Percentiles rank a stretch among this genome's conserved stretches.
Evolutionary conservation across 2,797 vertebrate species (phyloP).

Genomic region (Platyrinchus mystaceus): DNA sequence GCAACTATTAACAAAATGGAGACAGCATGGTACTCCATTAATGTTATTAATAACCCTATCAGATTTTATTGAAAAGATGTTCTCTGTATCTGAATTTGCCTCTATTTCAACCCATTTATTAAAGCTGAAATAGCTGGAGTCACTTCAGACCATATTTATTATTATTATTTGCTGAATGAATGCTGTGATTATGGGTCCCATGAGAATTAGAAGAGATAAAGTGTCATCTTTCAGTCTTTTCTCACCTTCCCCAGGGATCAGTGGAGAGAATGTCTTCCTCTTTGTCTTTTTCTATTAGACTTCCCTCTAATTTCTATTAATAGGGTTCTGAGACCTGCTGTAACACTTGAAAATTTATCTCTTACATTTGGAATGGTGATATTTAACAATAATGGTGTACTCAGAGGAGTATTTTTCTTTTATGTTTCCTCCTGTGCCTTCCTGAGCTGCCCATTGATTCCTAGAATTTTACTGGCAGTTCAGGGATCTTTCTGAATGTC

Average conservation of each 20-base stretch:
- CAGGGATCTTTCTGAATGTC: background rate
- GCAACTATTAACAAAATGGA: constrained; percentile 49
- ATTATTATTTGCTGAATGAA: constrained; percentile 78
- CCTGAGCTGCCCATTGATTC: constrained; percentile 10
- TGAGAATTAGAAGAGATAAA: constrained; percentile 51
- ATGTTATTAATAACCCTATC: constrained; percentile 83
- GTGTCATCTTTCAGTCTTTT: constrained; percentile 62
- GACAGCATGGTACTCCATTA: constrained; percentile 71
- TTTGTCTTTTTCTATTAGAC: constrained; percentile 61
- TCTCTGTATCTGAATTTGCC: constrained; percentile 78
- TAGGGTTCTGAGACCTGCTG: constrained; percentile 52
- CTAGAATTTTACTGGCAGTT: background rate
- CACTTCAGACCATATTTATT: constrained; percentile 79
- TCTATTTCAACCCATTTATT: constrained; percentile 79
- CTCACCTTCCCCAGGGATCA: constrained; percentile 54
- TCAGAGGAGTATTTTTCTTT: constrained; percentile 41
- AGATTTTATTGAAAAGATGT: constrained; percentile 82
- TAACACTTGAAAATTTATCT: constrained; percentile 67
- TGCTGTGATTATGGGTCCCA: constrained; percentile 68
- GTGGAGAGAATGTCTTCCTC: constrained; percentile 46
- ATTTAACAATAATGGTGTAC: constrained; percentile 69
- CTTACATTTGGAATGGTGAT: constrained; percentile 56
- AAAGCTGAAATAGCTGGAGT: constrained; percentile 78
- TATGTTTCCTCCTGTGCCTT: constrained; percentile 12
- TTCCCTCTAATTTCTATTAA: constrained; percentile 58